Evolutionary conservation across 1,140 invertebrate genomes (phyloP), one percentile per base, ranked within the genome.

Genomic region (Aricia agestis): DNA sequence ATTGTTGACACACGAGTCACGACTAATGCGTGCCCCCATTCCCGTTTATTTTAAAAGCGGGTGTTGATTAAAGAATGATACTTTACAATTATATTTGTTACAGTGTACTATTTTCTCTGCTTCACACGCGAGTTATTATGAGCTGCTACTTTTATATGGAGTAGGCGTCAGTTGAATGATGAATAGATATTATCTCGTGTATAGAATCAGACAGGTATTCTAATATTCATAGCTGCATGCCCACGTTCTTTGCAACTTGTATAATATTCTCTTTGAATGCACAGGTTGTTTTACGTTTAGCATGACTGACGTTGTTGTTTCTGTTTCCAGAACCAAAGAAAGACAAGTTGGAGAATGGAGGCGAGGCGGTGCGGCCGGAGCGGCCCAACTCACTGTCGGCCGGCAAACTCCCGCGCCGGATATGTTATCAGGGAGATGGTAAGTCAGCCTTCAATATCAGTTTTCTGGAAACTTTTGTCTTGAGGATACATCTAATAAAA

Each of bases 281-380:
- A 52, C 45, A 52, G 45, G 5, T 6, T 36, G 36, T 36, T 36
- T 7, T 5, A 9, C 25, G 36, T 52, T 52, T 9, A 11, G 9
- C 45, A 13, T 52, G 13, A 52, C 9, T 11, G 13, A 3, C 6
- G 10, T 52, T 52, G 36, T 52, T 52, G 0, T 52, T 15, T 15
- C 11, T 52, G 9, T 83, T 94, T 94, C 70, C 94, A 97, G 96
- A 97, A 94, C 95, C 95, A 94, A 96, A 96, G 93, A 97, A 97
- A 94, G 96, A 97, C 92, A 97, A 97, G 94, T 95, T 94, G 95
- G 96, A 97, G 93, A 95, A 95, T 93, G 94, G 93, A 92, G 82
- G 91, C 76, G 84, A 91, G 74, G 41, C 86, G 79, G 83, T 85
- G 85, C 87, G 85, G 83, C 87, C 83, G 42, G 95, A 96, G 90